Evolutionary conservation across 2,888 invertebrate species (phyloP), one percentile per base, ranked within the genome.

Genomic region (Spialia ferax): DNA sequence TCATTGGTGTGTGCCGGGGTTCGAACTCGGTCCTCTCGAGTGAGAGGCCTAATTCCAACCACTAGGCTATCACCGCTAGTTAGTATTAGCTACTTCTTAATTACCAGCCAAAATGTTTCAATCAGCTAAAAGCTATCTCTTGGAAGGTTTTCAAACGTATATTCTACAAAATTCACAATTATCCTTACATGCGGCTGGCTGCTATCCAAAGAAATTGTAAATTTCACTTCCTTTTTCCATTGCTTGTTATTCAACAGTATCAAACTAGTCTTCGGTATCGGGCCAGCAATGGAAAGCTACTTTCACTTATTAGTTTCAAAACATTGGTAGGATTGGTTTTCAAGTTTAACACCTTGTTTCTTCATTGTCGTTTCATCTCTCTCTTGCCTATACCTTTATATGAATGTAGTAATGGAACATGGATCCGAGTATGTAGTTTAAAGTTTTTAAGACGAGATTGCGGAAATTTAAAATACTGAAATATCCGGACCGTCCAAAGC

Each of bases 51-150:
- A n/a, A n/a, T n/a, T n/a, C n/a, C n/a, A n/a, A n/a, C n/a, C n/a
- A n/a, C n/a, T n/a, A n/a, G n/a, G n/a, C n/a, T n/a, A n/a, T n/a
- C n/a, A n/a, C n/a, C n/a, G n/a, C n/a, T n/a, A 61, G 29, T 42
- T 23, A 20, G 45, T 54, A 66, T 66, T 64, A 62, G 26, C 57
- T 56, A 42, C 18, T 38, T 60, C 72, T 70, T 73, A 71, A 70
- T 68, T 64, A 70, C 69, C 65, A 66, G 68, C 68, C 69, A 69
- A 71, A 78, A 77, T 76, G 79, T 76, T 82, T 82, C 81, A 84
- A 85, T 85, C 79, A 82, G 76, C 74, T 79, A 84, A 85, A 81
- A 83, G 82, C 81, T 79, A 79, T 77, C 73, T 76, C 76, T 76
- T 81, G 72, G 80, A 79, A 77, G 70, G 75, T 74, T 76, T 75